Base-by-base conservation (phyloP, 1,140 invertebrate genomes). In the Penaeus japonicus region DNA sequence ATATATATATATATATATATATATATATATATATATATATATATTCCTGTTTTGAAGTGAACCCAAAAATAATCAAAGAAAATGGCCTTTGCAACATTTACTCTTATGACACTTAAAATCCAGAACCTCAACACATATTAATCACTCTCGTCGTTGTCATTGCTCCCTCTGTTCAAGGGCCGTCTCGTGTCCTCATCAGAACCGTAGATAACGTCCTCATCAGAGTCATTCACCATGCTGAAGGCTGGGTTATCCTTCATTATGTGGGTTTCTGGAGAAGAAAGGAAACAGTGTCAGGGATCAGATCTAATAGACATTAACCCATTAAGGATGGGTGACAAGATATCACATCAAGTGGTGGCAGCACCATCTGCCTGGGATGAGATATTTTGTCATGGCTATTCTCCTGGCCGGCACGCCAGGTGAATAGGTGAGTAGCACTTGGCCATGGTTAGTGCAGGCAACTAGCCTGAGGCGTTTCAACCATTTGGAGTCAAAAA, bases 181-280 rank as follows among this genome's bases (percentile, higher is more conserved):
- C 90, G 86, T 35, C 91, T 90, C 15, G 91, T 92, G 65, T 97
- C 96, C 91, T 97, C 97, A 90, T 98, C 97, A 39, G 97, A 98
- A 90, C 97, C 98, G 92, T 98, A 99, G 90, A 98, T 96, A 12
- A 98, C 97, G 91, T 99, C 98, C 93, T 99, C 98, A 92, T 99
- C 98, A 0, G 98, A 98, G 92, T 99, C 98, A 92, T 99, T 99
- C 85, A 99, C 96, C 98, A 99, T 99, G 18, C 98, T 99, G 93
- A 99, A 97, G 12, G 97, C 96, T 75, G 98, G 98, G 94, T 99
- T 99, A 93, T 99, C 98, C 93, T 98, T 99, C 39, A 98, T 97
- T 91, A 98, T 96, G 15, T 96, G 93, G 54, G 93, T 95, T 93
- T 99, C 98, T 97, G 90, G 32, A 84, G 85, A 54, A 30, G 15